phyloP scores from a whole-genome alignment of 2,113 vertebrate genomes.

The Ursus arctos region DNA sequence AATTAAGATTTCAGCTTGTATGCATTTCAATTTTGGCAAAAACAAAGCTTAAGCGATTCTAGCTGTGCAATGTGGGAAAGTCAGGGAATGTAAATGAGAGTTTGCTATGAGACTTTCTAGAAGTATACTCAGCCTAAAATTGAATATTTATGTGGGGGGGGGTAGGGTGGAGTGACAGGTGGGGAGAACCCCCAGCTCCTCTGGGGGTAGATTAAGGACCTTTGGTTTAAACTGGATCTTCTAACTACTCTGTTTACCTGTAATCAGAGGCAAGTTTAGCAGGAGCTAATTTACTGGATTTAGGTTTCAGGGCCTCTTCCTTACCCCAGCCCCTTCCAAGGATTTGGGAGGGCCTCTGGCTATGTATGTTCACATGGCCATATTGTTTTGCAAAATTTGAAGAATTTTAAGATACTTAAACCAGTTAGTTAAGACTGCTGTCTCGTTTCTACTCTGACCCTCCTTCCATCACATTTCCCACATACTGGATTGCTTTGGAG shows the following conservation, averaged over 20 bases:
- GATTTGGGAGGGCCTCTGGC: background rate
- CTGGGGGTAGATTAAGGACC: background rate
- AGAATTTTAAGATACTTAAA: slow-evolving; percentile 39
- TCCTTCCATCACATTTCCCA: background rate
- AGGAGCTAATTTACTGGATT: background rate
- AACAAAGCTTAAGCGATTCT: background rate
- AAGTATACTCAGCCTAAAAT: background rate
- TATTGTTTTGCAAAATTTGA: background rate
- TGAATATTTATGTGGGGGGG: background rate
- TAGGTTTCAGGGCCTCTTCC: background rate
- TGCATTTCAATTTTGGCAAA: slow-evolving; percentile 22
- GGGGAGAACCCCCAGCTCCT: background rate
- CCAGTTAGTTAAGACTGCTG: background rate
- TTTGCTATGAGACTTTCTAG: background rate
- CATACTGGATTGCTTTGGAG: background rate
- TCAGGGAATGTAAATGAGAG: slow-evolving; percentile 13
- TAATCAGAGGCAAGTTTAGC: slow-evolving; percentile 42
- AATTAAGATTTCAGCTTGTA: slow-evolving; percentile 40
- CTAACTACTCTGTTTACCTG: background rate
- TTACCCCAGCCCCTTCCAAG: background rate
- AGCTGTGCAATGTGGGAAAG: background rate
- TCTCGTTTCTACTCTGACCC: background rate
- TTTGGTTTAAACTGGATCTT: slow-evolving; percentile 28
- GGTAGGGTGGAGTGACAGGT: background rate
- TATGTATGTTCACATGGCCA: background rate